Evolutionary conservation across 2,797 vertebrate species (phyloP).

Genomic region (Sebastiscus tertius): DNA sequence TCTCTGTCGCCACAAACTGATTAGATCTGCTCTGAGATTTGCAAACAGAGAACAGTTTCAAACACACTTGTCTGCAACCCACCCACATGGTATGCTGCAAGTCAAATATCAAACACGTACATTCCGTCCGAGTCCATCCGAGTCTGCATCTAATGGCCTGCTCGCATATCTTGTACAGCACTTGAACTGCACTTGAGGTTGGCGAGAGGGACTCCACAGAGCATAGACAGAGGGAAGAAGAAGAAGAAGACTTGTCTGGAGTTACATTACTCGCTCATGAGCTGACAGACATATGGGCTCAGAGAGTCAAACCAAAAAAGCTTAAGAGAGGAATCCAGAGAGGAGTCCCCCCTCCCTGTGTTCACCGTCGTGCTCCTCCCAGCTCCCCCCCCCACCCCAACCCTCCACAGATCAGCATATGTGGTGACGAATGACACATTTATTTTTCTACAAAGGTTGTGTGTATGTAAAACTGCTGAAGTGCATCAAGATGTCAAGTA

Average conservation of each 20-base stretch:
- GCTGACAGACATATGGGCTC: conserved; percentile 61
- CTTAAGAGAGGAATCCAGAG: conserved; percentile 76
- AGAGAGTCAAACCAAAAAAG: conserved; percentile 62
- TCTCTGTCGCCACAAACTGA: conserved; percentile 69
- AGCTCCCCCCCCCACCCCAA: conserved; percentile 9
- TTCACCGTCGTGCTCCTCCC: conserved; percentile 41
- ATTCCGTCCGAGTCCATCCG: conserved; percentile 58
- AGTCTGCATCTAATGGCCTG: conserved; percentile 49
- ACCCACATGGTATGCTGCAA: conserved; percentile 62
- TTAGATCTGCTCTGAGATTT: conserved; percentile 72
- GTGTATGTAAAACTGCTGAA: conserved; percentile 99
- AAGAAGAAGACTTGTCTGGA: conserved; percentile 36
- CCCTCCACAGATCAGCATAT: conserved; percentile 94
- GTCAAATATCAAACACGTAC: conserved; percentile 66
- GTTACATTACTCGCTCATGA: conserved; percentile 45
- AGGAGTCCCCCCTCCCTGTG: conserved; percentile 75
- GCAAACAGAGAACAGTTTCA: conserved; percentile 70
- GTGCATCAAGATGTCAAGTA: conserved; percentile 99
- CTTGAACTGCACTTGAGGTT: conserved; percentile 24
- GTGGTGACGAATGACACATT: conserved; percentile 99
- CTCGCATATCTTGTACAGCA: conserved; percentile 29
- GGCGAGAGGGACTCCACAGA: conserved; percentile 12
- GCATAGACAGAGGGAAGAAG: conserved; percentile 2
- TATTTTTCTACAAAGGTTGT: conserved; percentile 99
- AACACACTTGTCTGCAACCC: conserved; percentile 66